Conservation (phyloP, 2,888 invertebrate species). For the Pristionchus exspectatus region DNA sequence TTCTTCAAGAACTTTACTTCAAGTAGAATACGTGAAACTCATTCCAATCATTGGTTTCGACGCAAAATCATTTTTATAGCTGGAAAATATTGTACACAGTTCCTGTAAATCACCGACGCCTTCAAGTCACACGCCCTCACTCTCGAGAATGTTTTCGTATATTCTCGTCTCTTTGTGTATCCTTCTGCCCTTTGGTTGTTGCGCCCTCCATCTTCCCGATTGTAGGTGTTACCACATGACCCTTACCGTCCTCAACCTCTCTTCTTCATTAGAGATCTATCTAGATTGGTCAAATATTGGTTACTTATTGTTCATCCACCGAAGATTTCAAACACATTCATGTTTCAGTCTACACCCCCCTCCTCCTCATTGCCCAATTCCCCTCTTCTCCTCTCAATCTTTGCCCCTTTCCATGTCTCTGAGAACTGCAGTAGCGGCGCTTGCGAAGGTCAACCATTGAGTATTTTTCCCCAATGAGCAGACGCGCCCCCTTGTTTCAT, state of each 20-base stretch:
- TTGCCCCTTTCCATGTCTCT: background rate
- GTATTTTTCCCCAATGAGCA: background rate
- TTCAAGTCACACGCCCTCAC: background rate
- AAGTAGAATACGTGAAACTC: background rate
- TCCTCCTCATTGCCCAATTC: background rate
- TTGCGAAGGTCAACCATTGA: background rate
- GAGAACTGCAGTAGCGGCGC: slow-evolving; percentile 14
- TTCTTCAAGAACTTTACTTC: background rate
- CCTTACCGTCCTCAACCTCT: background rate
- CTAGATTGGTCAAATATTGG: too few species aligned
- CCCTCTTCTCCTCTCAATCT: background rate
- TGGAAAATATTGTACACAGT: background rate
- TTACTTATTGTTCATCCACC: too few species aligned
- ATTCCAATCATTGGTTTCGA: background rate
- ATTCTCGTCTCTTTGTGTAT: background rate
- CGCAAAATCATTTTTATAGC: background rate
- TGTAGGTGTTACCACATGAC: background rate
- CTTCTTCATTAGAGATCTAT: background rate
- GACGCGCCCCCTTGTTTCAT: background rate
- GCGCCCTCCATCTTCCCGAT: background rate
- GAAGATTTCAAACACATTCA: too few species aligned
- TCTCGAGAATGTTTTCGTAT: background rate
- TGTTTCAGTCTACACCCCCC: too few species aligned
- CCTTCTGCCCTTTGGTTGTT: background rate
- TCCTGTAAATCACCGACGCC: background rate